Conservation (phyloP, 2,113 vertebrate species). For the Tricholaema leucomelas region DNA sequence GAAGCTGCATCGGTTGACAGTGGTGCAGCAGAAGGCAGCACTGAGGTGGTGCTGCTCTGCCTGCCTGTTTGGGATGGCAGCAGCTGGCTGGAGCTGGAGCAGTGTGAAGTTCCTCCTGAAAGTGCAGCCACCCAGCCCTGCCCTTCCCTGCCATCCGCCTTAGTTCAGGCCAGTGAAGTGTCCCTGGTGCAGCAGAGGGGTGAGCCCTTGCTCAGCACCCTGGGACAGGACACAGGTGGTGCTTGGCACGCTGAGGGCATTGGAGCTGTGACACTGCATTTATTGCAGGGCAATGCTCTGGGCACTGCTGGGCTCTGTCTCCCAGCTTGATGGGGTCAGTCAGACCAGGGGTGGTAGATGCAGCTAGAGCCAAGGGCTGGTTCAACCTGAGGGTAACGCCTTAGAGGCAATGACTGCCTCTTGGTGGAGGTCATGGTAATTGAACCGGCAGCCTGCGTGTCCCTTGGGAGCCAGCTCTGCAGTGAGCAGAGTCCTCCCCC, state of each 20-base stretch:
- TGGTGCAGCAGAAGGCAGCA: not conserved
- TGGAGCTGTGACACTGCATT: accelerated
- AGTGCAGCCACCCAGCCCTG: not conserved
- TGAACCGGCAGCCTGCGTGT: not conserved
- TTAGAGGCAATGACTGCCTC: not conserved
- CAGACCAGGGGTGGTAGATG: not conserved
- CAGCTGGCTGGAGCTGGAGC: not conserved
- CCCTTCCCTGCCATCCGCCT: not conserved
- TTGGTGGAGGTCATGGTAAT: not conserved
- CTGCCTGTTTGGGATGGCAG: not conserved
- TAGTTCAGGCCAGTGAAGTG: not conserved
- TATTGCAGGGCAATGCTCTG: not conserved
- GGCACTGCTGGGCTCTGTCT: accelerated
- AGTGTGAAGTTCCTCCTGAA: not conserved
- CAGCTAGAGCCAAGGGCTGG: not conserved
- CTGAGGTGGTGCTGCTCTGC: not conserved
- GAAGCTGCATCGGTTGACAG: not conserved
- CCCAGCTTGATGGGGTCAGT: not conserved
- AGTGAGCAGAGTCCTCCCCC: not conserved
- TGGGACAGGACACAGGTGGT: accelerated
- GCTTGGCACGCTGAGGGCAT: accelerated
- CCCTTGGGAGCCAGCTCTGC: not conserved
- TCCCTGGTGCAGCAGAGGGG: not conserved
- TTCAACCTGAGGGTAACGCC: not conserved
- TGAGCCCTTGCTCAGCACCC: not conserved